Evolutionary conservation across 2,113 vertebrate species (phyloP).

Genomic region (Etheostoma cragini): DNA sequence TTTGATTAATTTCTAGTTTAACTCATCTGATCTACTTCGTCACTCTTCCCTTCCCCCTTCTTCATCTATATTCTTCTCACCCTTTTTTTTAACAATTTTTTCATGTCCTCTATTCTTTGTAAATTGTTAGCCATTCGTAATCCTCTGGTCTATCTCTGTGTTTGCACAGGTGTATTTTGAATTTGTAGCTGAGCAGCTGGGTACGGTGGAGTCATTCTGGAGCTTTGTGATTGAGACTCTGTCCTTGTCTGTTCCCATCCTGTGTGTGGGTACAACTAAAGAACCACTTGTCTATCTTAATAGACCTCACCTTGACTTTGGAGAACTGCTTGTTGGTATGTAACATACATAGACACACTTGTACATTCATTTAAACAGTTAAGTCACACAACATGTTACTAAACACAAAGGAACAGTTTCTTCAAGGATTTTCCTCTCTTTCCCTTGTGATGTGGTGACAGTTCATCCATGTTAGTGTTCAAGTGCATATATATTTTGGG

Average conservation of each 20-base stretch:
- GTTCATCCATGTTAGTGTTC: neutral
- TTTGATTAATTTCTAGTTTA: neutral
- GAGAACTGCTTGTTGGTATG: conserved; percentile 87
- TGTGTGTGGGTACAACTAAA: conserved; percentile 86
- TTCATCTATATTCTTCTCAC: neutral
- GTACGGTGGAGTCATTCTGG: conserved; percentile 90
- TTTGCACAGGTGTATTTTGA: conserved; percentile 86
- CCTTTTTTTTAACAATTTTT: neutral
- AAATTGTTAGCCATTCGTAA: neutral
- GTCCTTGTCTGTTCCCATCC: conserved; percentile 86
- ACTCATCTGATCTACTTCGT: neutral
- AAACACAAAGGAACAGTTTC: neutral
- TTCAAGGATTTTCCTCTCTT: neutral
- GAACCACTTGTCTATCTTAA: conserved; percentile 88
- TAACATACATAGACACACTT: neutral
- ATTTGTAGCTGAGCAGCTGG: conserved; percentile 83
- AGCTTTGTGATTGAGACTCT: conserved; percentile 87
- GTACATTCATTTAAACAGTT: neutral
- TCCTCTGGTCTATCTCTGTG: conserved; percentile 16
- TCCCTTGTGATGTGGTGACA: neutral
- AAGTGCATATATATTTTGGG: neutral
- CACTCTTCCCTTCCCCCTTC: neutral
- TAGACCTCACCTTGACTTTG: conserved; percentile 86
- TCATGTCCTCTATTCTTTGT: neutral
- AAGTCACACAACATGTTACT: neutral